Base-by-base conservation (phyloP, 2,113 vertebrate species). In the Callopanchax toddi region DNA sequence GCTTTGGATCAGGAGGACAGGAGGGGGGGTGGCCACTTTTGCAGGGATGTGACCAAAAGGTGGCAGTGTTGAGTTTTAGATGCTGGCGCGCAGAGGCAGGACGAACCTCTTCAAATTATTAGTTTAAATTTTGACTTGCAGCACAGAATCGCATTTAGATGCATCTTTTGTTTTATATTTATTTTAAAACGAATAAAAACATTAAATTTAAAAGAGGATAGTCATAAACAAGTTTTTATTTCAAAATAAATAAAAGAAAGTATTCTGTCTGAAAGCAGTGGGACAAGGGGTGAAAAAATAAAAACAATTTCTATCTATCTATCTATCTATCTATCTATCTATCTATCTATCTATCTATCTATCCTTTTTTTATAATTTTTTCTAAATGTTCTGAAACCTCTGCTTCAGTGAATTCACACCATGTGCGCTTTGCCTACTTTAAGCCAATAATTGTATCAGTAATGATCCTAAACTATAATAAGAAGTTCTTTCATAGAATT, bases 21-120 rank as follows among this genome's bases (percentile, higher is more conserved):
- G n/a, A n/a, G n/a, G n/a, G n/a, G n/a, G n/a, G n/a, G n/a, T n/a
- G n/a, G n/a, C n/a, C n/a, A 46, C 44, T 51, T 59, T 50, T 89
- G 40, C 46, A 5, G 50, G 1, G 13, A 4, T 45, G 79, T 83
- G 71, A 84, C 92, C 96, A 95, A 96, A 94, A 96, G 96, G 94
- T 95, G 96, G 95, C 96, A 94, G 94, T 96, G 93, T 97, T 94
- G 96, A 94, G 94, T 93, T 94, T 94, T 69, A 74, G 6, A 32
- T 17, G 78, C 83, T 68, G 60, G 10, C 59, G 60, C 48, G 49
- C 42, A n/a, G 42, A 46, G 49, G 22, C 60, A 54, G 21, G 55
- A 58, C n/a, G 26, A 46, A 56, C 29, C 49, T 55, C 54, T n/a
- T 32, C 55, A 57, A 43, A 54, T 36, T 57, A 68, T 72, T 39